Evolutionary conservation across 2,888 invertebrate genomes (phyloP).

Genomic region (Eupelmus urozonus): DNA sequence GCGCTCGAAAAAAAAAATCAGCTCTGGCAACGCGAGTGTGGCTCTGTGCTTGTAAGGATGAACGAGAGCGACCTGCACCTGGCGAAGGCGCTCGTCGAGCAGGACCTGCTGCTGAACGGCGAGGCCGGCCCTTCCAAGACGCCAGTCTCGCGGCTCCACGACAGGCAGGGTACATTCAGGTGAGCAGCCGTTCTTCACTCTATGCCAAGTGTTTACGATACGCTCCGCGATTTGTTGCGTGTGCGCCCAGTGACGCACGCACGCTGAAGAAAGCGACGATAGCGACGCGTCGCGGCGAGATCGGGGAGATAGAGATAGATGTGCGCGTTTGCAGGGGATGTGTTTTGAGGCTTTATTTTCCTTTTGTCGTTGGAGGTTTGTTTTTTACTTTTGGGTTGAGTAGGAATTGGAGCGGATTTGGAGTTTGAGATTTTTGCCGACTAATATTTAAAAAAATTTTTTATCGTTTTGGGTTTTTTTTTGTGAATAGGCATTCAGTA

Average conservation of each 20-base stretch:
- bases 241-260: neutral
- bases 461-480: neutral
- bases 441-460: neutral
- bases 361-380: too few species aligned
- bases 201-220: neutral
- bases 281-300: constrained; percentile 10
- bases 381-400: too few species aligned
- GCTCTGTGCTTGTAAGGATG: constrained; percentile 77
- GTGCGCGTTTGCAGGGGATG: neutral
- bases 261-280: neutral
- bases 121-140: constrained; percentile 80
- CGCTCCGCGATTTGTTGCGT: neutral
- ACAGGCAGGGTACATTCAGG: constrained; percentile 82
- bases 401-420: too few species aligned
- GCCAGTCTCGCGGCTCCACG: constrained; percentile 81
- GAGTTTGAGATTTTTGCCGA: too few species aligned
- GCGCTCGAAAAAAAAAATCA: too few species aligned
- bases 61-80: constrained; percentile 86
- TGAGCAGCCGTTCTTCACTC: constrained; percentile 41
- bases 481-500: neutral
- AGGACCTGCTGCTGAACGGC: constrained; percentile 30
- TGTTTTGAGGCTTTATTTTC: too few species aligned
- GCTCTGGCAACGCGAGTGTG: neutral
- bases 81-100: constrained; percentile 84
- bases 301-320: neutral